Base-by-base conservation (phyloP, 2,113 vertebrate genomes). In the Thomomys bottae region DNA sequence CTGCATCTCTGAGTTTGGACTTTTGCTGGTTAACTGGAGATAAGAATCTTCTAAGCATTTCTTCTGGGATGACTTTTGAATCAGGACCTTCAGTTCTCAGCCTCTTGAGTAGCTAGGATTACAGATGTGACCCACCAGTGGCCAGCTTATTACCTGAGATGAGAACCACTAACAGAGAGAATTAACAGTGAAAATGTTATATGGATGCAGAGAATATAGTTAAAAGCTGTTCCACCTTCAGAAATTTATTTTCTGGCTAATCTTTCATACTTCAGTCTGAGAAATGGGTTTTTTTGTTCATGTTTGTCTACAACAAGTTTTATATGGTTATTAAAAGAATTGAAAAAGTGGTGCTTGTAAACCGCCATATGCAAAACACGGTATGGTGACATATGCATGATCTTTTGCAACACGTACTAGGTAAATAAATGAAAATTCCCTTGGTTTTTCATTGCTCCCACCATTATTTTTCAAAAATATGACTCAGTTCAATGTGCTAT, bases 371-470 rank as follows among this genome's bases (percentile, higher is more conserved):
- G 20, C 1, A 8, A 54, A 32, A 24, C 45, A 54, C 78, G 42
- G 23, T 36, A 23, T 54, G 23, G 1, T 17, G 4, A 54, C 32
- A 6, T 0, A 1, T 9, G 8, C 8, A 4, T 30, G 18, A 26
- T 73, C 57, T 36, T 70, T 32, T 64, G 8, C n/a, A 66, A 14
- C 1, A 2, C 30, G 0, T 8, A 3, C 3, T 68, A 73, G 1
- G 1, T 6, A 78, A 42, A 94, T 20, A 64, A 68, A 57, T 15
- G 21, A 77, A 38, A n/a, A 49, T 38, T 5, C 40, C 23, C 21
- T 80, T 26, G 89, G 23, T 82, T 54, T 34, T 77, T 18, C 45
- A 30, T 68, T 79, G 67, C 8, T 45, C 10, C 20, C 23, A 5
- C 79, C 78, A 11, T 15, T 8, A 54, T 15, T 71, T 61, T 26